phyloP scores from a whole-genome alignment of 2,113 vertebrate species.

The Prunella fulvescens region DNA sequence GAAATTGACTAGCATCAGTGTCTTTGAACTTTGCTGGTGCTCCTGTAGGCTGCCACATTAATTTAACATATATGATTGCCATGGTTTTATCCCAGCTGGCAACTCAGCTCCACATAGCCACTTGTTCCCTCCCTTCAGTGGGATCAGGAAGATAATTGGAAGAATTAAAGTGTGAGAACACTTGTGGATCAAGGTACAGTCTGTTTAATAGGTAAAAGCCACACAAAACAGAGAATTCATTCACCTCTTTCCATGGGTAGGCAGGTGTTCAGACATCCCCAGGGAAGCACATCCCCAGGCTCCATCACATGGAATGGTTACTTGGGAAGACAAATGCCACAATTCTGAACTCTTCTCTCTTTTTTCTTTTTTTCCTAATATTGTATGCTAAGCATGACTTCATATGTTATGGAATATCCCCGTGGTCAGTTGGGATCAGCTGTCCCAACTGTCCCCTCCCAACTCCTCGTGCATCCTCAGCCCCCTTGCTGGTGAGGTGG shows the following conservation, averaged over 20 bases:
- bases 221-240: neutral
- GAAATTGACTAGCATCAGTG: neutral
- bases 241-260: neutral
- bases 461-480: neutral
- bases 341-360: fast-evolving
- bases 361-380: neutral
- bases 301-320: fast-evolving
- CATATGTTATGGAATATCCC: neutral
- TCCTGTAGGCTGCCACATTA: neutral
- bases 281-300: neutral
- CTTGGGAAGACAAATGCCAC: neutral
- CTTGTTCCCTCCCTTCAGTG: neutral
- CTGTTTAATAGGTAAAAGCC: neutral
- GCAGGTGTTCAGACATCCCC: neutral
- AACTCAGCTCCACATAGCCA: neutral
- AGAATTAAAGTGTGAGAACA: neutral
- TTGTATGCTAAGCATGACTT: neutral
- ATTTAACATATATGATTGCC: neutral
- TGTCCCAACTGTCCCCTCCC: neutral
- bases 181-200: neutral
- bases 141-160: neutral
- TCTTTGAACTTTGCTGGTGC: neutral
- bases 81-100: neutral
- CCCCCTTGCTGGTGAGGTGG: neutral
- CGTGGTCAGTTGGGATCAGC: neutral